phyloP scores from a whole-genome alignment of 2,888 invertebrate species.

The Drosophila lacicola region DNA sequence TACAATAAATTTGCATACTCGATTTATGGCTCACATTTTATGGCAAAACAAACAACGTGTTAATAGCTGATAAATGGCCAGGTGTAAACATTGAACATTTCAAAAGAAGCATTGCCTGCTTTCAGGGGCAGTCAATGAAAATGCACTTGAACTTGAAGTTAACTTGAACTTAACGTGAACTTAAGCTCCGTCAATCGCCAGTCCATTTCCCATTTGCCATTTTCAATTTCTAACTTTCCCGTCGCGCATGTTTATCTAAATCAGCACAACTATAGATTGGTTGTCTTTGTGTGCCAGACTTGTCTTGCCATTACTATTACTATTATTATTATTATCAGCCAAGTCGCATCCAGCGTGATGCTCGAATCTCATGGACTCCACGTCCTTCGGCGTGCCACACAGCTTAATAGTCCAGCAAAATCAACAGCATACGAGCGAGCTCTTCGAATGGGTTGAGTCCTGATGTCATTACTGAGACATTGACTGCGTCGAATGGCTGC shows the following conservation, averaged over 20 bases:
- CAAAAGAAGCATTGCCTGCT: neutral
- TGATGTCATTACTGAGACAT: constrained; percentile 52
- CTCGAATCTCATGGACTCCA: neutral
- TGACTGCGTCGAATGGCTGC: constrained; percentile 38
- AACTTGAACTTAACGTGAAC: neutral
- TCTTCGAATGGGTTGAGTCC: constrained; percentile 15
- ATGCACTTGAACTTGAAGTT: constrained; percentile 7
- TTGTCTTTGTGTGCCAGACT: constrained; percentile 32
- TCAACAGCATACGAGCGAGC: constrained; percentile 2
- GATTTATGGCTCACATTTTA: constrained; percentile 69
- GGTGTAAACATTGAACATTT: constrained; percentile 47
- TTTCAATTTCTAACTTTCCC: constrained; percentile 18
- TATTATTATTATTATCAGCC: constrained; percentile 31
- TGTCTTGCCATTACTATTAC: constrained; percentile 39
- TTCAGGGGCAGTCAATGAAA: neutral
- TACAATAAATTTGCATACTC: constrained; percentile 62
- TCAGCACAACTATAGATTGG: constrained; percentile 42
- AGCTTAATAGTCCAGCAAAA: constrained; percentile 32
- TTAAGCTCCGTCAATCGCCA: constrained; percentile 2
- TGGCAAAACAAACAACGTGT: constrained; percentile 52
- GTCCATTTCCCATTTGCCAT: constrained; percentile 3
- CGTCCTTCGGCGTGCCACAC: constrained; percentile 33
- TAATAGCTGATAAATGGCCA: constrained; percentile 58
- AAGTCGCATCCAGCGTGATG: constrained; percentile 8
- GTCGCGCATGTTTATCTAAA: constrained; percentile 43